A percentile compares a stretch with the other conserved stretches of the same genome.
Conservation (phyloP, 2,797 vertebrate species). For the Nannoperca obscura region DNA sequence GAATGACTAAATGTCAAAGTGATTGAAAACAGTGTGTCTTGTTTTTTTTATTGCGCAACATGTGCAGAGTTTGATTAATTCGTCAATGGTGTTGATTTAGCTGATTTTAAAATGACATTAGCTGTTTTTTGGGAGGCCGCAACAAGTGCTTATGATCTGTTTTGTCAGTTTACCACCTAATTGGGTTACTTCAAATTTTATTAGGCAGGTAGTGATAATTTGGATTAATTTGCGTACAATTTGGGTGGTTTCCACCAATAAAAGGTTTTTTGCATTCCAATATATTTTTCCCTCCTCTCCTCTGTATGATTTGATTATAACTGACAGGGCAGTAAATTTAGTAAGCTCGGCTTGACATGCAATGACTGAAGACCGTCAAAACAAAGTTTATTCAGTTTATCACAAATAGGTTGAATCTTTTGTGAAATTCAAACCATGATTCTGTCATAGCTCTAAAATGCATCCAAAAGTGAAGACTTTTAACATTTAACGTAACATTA, state of each 20-base stretch:
- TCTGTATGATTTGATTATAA: not conserved
- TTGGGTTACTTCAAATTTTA: too few relatives aligned
- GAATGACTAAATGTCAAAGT: conserved; percentile 26
- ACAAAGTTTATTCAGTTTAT: not conserved
- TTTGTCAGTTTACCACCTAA: too few relatives aligned
- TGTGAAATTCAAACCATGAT: not conserved
- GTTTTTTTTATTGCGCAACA: not conserved
- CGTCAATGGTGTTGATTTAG: not conserved
- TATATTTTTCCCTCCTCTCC: not conserved
- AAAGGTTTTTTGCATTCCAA: not conserved
- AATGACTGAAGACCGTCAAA: not conserved
- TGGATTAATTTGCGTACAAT: not conserved
- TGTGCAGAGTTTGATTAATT: not conserved
- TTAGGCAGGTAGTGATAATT: not conserved
- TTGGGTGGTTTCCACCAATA: not conserved
- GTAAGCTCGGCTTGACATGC: not conserved
- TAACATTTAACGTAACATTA: too few relatives aligned
- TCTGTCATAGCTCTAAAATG: too few relatives aligned
- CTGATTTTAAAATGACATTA: not conserved
- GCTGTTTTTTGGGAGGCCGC: not conserved
- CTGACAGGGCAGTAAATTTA: not conserved
- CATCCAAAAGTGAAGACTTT: too few relatives aligned
- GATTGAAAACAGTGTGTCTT: conserved; percentile 15
- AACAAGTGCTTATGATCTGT: not conserved
- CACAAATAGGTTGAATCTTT: not conserved